A percentile compares a stretch with the other conserved stretches of the same genome.
phyloP scores from a whole-genome alignment of 64 coral and sea anemone species.

The Porites lutea region DNA sequence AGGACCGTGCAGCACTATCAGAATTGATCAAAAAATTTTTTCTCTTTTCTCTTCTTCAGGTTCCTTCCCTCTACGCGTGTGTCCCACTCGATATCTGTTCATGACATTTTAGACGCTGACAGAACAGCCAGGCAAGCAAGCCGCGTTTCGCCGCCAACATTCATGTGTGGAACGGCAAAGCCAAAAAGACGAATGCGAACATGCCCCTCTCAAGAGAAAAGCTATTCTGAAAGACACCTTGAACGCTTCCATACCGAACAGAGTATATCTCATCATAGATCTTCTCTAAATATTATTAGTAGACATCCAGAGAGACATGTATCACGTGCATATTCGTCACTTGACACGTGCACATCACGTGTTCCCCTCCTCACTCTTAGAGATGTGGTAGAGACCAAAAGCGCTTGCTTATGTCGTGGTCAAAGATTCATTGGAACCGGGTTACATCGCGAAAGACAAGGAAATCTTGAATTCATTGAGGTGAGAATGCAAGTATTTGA shows the following conservation, averaged over 20 bases:
- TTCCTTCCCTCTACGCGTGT: slow-evolving; percentile 37
- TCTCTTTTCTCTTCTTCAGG: neutral
- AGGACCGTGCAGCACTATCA: too few species aligned
- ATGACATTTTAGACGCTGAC: neutral
- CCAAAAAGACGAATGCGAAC: neutral
- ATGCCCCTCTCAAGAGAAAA: neutral
- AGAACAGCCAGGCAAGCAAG: neutral
- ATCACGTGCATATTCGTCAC: neutral
- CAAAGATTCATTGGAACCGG: slow-evolving; percentile 8
- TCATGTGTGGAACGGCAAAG: slow-evolving; percentile 8
- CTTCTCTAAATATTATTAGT: neutral
- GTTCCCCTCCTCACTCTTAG: neutral
- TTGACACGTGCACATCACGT: neutral
- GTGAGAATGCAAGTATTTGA: neutral
- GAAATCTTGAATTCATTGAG: neutral
- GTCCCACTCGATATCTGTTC: slow-evolving; percentile 1
- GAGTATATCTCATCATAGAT: slow-evolving; percentile 38
- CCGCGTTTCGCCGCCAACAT: neutral
- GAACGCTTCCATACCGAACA: neutral
- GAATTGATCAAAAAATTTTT: neutral
- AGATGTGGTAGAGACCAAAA: slow-evolving; percentile 10
- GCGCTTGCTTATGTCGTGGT: neutral
- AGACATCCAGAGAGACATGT: neutral
- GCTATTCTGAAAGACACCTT: too few species aligned
- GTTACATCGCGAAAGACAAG: neutral